Evolutionary conservation across 1,140 invertebrate species (phyloP), one percentile per base, ranked within the genome.

Genomic region (Dendroctonus ponderosae): DNA sequence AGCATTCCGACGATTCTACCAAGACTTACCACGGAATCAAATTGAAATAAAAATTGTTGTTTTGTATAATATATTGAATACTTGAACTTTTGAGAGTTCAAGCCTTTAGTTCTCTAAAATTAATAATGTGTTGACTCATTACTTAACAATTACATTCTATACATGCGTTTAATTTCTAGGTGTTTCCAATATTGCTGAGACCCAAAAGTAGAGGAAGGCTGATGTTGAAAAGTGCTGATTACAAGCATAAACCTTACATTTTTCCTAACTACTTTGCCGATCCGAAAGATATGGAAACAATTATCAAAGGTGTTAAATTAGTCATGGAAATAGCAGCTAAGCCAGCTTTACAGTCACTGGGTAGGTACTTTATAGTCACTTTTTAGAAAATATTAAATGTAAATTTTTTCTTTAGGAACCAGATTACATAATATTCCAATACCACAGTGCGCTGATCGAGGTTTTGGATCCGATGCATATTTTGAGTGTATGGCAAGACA

Each of bases 251-350:
- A 73, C 95, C 95, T 0, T 78, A 86, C n/a, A 88, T 97, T 12
- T 85, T 91, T 72, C 87, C 93, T 0, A 92, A 93, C 70, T 94
- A 93, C 72, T 87, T 91, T 53, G 78, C 82, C 3, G 77, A 90
- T 52, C 63, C 68, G 11, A 67, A 78, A 26, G 82, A 83, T 65
- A 70, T 82, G 59, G 64, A 77, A 7, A 77, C 74, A 3, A 72
- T 82, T 5, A 61, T 82, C 2, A 74, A 76, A 52, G 79, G 77
- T 6, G 70, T 80, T 0, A 73, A 75, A 50, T 60, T 79, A 12
- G 54, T 71, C 14, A 15, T 79, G 5, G 74, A 76, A 26, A 67
- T 82, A 0, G 70, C 71, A 0, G 56, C 72, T 50, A 79, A 81
- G 48, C 72, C 74, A 39, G 76, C 80, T 5, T 63, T 82, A 41